Conservation (phyloP, 2,113 vertebrate genomes). For the Casuarius casuarius region DNA sequence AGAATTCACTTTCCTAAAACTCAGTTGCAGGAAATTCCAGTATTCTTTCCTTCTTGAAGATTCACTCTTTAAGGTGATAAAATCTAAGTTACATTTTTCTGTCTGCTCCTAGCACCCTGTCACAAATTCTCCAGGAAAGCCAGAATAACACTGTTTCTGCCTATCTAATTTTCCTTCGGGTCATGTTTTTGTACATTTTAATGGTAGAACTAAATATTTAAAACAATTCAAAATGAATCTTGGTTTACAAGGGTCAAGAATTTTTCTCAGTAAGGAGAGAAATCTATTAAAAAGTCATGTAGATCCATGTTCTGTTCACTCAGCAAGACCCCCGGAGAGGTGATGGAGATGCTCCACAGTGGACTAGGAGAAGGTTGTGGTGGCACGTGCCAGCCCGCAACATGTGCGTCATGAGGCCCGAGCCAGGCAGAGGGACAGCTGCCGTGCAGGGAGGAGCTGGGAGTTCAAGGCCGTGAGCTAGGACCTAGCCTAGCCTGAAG, state of each 20-base stretch:
- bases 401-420: neutral
- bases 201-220: neutral
- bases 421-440: neutral
- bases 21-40: neutral
- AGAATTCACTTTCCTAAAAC: neutral
- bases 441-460: rapidly evolving
- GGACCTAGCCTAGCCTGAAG: neutral
- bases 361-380: neutral
- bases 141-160: neutral
- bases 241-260: neutral
- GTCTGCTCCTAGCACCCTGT: neutral
- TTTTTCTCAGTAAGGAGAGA: neutral
- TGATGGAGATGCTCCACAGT: neutral
- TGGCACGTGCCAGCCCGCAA: neutral
- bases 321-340: neutral
- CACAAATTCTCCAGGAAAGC: neutral
- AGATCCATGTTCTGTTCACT: neutral
- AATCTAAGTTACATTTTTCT: neutral
- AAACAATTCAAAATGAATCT: neutral
- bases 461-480: neutral
- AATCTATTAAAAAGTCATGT: neutral
- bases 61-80: neutral
- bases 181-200: neutral
- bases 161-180: neutral
- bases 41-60: neutral